Evolutionary conservation across 1,140 invertebrate species (phyloP), one percentile per base, ranked within the genome.

Genomic region (Leptopilina boulardi): DNA sequence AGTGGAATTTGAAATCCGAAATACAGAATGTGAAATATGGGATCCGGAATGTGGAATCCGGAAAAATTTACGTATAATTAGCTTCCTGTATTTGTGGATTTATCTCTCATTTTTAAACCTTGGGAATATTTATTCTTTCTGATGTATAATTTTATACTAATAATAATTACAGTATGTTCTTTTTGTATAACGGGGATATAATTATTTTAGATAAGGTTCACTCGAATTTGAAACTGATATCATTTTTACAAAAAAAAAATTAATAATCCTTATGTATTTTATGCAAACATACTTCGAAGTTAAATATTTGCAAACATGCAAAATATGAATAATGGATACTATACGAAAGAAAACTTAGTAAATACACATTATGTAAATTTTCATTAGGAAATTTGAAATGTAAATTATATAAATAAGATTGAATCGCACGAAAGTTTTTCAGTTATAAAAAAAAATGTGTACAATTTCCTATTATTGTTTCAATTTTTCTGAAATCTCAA

Each of bases 351-450:
- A 47, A 47, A 47, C 44, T n/a, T 15, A 47, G 44, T 47, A 47
- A 47, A 47, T 47, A 47, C 44, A 47, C 44, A 47, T 47, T 47
- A 47, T 47, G 44, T 9, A 47, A 47, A 47, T 47, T 47, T 47
- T 47, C 44, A 47, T 47, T 47, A 47, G 44, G 44, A 47, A 47
- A 47, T 42, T 42, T 42, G 41, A 42, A 42, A 42, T 42, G 2
- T 42, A 42, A 42, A 42, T 42, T 42, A 42, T 42, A 42, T 42
- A 47, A 47, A 47, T 47, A 47, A 47, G 15, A 47, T 13, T 59
- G 21, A 6, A 21, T 23, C 11, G 10, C 21, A 59, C 23, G 19
- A 59, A 30, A 59, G 44, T 59, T 59, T 26, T 21, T 13, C 23
- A 5, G 10, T 15, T 13, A 23, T 4, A 21, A 59, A 56, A 56